These are phyloP conservation scores for Engystomops pustulosus DNA, from an alignment of 2,113 vertebrate species.

Conservation along the genomic window DNA sequence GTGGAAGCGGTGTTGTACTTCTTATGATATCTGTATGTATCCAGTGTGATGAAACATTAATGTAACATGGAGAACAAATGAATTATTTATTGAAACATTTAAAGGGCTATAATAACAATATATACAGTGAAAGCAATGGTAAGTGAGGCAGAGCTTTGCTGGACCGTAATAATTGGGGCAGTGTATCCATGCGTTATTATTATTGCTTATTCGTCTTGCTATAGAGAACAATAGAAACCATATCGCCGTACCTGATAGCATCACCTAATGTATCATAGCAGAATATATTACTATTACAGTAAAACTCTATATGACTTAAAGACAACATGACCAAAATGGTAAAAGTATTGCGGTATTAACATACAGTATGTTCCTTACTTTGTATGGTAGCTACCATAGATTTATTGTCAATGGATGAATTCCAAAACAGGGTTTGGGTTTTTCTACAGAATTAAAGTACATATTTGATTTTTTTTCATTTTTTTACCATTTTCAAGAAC, in stretches of 20 bases:
- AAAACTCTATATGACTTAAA: too few species aligned
- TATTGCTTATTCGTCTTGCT: neutral
- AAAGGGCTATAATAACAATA: neutral
- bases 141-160: neutral
- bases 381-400: neutral
- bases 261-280: neutral
- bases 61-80: neutral
- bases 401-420: too few species aligned
- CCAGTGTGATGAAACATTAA: neutral
- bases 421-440: too few species aligned
- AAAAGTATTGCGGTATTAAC: neutral
- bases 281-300: neutral
- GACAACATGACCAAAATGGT: neutral
- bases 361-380: neutral
- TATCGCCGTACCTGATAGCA: neutral
- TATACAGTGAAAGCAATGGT: neutral
- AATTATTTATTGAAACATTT: neutral
- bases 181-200: neutral
- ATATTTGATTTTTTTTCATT: too few species aligned
- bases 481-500: too few species aligned
- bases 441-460: too few species aligned
- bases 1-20: neutral
- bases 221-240: too few species aligned
- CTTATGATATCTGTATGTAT: neutral
- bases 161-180: neutral